These are phyloP conservation scores for Coryphaenoides rupestris DNA, from an alignment of 2,113 vertebrate species.

Conservation along the genomic window DNA sequence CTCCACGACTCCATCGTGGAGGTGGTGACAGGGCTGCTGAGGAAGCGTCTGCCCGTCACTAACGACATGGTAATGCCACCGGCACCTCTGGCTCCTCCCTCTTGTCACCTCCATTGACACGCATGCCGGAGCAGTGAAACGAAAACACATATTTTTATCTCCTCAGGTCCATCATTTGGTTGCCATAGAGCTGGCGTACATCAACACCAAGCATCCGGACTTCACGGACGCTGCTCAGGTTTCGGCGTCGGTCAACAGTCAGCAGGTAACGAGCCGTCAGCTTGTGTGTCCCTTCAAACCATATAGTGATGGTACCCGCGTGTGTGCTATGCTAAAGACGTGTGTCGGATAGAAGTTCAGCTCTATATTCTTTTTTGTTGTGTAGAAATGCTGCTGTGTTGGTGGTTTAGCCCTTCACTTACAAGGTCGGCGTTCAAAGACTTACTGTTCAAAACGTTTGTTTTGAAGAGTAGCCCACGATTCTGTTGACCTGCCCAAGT, in stretches of 20 bases:
- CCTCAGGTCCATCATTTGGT: slow-evolving; percentile 78
- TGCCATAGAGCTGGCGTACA: slow-evolving; percentile 79
- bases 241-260: slow-evolving; percentile 77
- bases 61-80: slow-evolving; percentile 80
- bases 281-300: slow-evolving; percentile 9
- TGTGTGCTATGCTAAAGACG: too few relatives aligned
- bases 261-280: slow-evolving; percentile 70
- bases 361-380: too few relatives aligned
- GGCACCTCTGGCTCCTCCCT: too few relatives aligned
- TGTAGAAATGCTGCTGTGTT: too few relatives aligned
- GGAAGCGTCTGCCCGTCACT: slow-evolving; percentile 78
- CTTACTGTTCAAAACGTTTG: too few relatives aligned
- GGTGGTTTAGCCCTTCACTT: too few relatives aligned
- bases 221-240: slow-evolving; percentile 78
- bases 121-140: too few relatives aligned
- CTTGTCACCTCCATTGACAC: too few relatives aligned
- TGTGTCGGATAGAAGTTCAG: too few relatives aligned
- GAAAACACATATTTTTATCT: neutral
- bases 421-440: too few relatives aligned
- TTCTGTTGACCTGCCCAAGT: too few relatives aligned
- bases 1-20: slow-evolving; percentile 81
- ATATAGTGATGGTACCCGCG: neutral
- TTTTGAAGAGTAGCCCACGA: too few relatives aligned
- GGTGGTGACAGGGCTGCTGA: slow-evolving; percentile 78
- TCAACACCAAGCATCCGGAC: slow-evolving; percentile 83